phyloP scores from a whole-genome alignment of 2,888 invertebrate species.

The Ormyrus rosae region DNA sequence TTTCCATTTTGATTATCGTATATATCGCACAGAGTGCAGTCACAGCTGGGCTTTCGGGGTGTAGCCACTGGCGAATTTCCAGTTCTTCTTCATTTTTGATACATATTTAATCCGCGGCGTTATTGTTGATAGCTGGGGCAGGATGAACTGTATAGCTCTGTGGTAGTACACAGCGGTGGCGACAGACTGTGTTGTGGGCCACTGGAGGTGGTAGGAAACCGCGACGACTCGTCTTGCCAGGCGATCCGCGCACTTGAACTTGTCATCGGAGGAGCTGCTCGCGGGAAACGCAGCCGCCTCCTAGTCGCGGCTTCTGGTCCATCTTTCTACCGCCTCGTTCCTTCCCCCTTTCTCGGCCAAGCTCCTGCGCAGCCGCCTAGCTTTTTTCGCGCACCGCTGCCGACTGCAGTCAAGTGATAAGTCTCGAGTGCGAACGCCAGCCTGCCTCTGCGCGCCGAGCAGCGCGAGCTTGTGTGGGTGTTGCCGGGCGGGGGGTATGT shows the following conservation, averaged over 20 bases:
- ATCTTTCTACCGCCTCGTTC: constrained; percentile 14
- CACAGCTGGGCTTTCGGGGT: neutral
- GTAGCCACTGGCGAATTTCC: neutral
- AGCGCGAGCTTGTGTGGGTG: neutral
- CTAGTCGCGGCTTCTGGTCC: constrained; percentile 28
- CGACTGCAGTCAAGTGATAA: constrained; percentile 39
- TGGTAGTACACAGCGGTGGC: neutral
- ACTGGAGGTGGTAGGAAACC: too few species aligned
- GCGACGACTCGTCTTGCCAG: neutral
- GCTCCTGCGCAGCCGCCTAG: constrained; percentile 22
- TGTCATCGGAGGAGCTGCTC: constrained; percentile 19
- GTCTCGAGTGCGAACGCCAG: constrained; percentile 7
- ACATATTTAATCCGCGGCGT: neutral
- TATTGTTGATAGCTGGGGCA: neutral
- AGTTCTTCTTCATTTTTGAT: too few species aligned
- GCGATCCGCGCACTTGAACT: constrained; percentile 29
- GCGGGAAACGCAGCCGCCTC: neutral
- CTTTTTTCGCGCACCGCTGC: constrained; percentile 31
- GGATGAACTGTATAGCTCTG: neutral
- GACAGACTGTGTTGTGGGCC: too few species aligned
- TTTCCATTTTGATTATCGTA: constrained; percentile 11
- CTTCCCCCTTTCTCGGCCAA: neutral
- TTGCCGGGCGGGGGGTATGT: neutral
- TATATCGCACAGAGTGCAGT: too few species aligned
- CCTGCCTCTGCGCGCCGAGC: neutral